Conservation (phyloP, 2,888 invertebrate species). For the Ochropleura plecta region DNA sequence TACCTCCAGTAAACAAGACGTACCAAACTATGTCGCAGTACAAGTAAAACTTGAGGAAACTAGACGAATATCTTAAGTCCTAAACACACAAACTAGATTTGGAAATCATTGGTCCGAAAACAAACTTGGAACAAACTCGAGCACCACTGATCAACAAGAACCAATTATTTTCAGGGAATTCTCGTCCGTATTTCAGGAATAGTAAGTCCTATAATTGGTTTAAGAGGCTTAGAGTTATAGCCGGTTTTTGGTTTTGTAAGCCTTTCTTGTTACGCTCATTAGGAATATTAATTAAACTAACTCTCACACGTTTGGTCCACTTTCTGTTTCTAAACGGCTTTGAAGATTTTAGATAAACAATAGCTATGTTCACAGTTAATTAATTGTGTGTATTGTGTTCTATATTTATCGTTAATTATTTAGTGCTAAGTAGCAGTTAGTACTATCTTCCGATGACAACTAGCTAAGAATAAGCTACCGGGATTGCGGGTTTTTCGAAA, state of each 20-base stretch:
- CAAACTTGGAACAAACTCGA: constrained; percentile 70
- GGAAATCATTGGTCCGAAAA: constrained; percentile 76
- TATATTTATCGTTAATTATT: constrained; percentile 1
- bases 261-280: constrained; percentile 60
- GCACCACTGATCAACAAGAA: constrained; percentile 41
- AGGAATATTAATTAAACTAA: constrained; percentile 72
- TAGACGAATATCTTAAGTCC: constrained; percentile 75
- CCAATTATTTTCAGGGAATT: constrained; percentile 40
- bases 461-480: no score
- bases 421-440: background rate
- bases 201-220: constrained; percentile 20
- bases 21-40: constrained; percentile 52
- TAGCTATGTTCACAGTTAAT: constrained; percentile 18
- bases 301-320: constrained; percentile 62
- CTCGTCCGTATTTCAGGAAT: constrained; percentile 28
- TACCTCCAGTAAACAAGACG: constrained; percentile 44
- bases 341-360: constrained; percentile 53
- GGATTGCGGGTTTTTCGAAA: no score
- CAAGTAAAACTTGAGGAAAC: constrained; percentile 67
- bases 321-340: constrained; percentile 53
- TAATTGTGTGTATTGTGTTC: constrained; percentile 19
- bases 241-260: constrained; percentile 17
- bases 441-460: no score
- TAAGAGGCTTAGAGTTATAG: background rate
- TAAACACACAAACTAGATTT: constrained; percentile 82